phyloP scores from a whole-genome alignment of 2,888 invertebrate genomes.

The Melanostoma scalare region DNA sequence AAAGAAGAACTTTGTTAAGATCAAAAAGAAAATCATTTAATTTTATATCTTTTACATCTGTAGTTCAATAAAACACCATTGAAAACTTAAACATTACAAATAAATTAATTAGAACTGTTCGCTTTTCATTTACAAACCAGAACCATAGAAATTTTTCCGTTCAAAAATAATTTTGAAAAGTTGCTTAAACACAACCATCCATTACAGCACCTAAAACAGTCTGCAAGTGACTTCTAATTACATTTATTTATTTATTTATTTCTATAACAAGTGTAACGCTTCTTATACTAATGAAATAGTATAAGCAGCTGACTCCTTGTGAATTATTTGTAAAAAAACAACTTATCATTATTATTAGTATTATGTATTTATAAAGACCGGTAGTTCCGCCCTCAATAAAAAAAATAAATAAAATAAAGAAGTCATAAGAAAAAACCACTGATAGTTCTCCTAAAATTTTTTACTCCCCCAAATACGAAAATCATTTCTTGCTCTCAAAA shows the following conservation, averaged over 20 bases:
- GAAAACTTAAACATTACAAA: too few relatives aligned
- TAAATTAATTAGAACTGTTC: too few relatives aligned
- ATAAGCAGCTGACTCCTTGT: constrained; percentile 79
- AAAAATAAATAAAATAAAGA: not conserved
- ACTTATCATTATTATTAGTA: too few relatives aligned
- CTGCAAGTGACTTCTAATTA: constrained; percentile 56
- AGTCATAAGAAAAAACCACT: not conserved
- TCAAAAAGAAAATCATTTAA: too few relatives aligned
- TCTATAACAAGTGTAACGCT: constrained; percentile 80
- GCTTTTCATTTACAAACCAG: too few relatives aligned
- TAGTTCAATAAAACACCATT: too few relatives aligned
- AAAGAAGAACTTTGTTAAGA: too few relatives aligned
- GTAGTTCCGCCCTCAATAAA: not conserved
- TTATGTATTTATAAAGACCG: not conserved
- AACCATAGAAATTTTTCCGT: not conserved
- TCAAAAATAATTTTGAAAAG: too few relatives aligned
- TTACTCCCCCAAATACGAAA: not conserved
- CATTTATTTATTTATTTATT: constrained; percentile 71
- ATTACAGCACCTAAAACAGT: constrained; percentile 77
- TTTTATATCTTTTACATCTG: too few relatives aligned
- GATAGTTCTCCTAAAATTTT: not conserved
- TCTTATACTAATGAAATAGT: constrained; percentile 74
- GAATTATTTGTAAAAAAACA: not conserved
- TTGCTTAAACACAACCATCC: constrained; percentile 42
- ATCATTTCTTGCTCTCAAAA: too few relatives aligned